Evolutionary conservation across 1,140 invertebrate genomes (phyloP).

Genomic region (Anastrepha ludens): DNA sequence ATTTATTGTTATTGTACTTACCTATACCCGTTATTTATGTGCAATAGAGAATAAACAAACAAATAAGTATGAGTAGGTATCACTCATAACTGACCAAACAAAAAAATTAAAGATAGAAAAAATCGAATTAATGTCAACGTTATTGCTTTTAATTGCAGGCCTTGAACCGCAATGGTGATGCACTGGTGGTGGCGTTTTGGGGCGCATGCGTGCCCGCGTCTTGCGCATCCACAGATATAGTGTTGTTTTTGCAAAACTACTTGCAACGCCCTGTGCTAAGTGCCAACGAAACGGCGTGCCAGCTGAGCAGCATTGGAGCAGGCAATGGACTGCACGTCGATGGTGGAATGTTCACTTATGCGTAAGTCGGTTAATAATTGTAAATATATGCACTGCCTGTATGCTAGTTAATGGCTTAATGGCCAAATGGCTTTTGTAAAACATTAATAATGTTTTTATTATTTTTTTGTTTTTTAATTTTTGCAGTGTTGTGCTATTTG

Average conservation of each 20-base stretch:
- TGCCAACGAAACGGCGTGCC: constrained; percentile 71
- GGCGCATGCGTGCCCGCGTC: constrained; percentile 79
- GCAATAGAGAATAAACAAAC: too few species aligned
- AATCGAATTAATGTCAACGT: constrained; percentile 20
- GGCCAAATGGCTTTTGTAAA: neutral
- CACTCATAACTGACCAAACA: too few species aligned
- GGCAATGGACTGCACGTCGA: constrained; percentile 48
- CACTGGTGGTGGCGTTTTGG: constrained; percentile 76
- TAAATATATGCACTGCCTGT: neutral
- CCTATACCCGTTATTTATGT: too few species aligned
- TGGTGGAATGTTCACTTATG: constrained; percentile 75
- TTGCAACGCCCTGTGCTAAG: constrained; percentile 70
- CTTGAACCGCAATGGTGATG: constrained; percentile 22
- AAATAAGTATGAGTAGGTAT: too few species aligned
- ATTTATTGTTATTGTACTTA: too few species aligned
- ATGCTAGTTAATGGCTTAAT: constrained; percentile 4
- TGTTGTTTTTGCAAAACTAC: constrained; percentile 75
- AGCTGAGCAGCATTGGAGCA: constrained; percentile 65
- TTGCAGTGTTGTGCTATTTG: constrained; percentile 63
- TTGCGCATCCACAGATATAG: constrained; percentile 76
- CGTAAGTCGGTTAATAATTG: constrained; percentile 73
- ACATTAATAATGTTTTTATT: constrained; percentile 14
- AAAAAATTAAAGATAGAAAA: neutral
- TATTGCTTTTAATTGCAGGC: constrained; percentile 6
- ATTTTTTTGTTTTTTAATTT: neutral